A percentile compares a stretch with the other conserved stretches of the same genome.
These are phyloP conservation scores for Dinoponera quadriceps DNA, from an alignment of 1,140 invertebrate genomes.

Conservation along the genomic window DNA sequence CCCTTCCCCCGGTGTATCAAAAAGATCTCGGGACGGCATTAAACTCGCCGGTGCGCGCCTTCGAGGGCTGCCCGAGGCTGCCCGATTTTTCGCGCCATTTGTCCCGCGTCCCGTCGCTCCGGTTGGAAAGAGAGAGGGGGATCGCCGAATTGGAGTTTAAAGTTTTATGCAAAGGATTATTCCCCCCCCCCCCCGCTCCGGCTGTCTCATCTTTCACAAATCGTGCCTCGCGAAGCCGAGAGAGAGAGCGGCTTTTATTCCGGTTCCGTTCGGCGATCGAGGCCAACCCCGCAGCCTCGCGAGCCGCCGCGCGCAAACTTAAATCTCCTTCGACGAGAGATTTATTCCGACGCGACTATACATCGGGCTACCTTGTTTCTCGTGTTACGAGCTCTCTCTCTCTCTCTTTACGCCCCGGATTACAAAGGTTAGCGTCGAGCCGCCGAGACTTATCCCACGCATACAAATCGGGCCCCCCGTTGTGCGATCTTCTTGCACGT, in stretches of 20 bases:
- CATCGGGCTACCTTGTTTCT: background rate
- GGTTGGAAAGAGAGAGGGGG: background rate
- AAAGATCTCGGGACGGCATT: conserved; percentile 20
- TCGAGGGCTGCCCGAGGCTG: background rate
- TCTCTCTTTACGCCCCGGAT: too few species aligned
- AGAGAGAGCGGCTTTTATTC: conserved; percentile 52
- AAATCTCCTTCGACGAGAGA: conserved; percentile 60
- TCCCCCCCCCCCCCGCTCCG: conserved; percentile 34
- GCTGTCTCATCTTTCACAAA: conserved; percentile 29
- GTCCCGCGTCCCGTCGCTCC: conserved; percentile 24
- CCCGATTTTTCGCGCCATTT: conserved; percentile 70
- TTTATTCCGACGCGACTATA: conserved; percentile 52
- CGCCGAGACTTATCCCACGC: too few species aligned
- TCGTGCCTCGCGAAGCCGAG: conserved; percentile 34
- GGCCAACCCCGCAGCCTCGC: background rate
- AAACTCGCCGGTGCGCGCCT: background rate
- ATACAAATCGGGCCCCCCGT: too few species aligned
- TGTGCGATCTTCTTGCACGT: too few species aligned
- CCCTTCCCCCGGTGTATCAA: background rate
- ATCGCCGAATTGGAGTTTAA: conserved; percentile 61
- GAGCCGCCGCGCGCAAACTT: conserved; percentile 57
- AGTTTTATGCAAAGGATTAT: conserved; percentile 70
- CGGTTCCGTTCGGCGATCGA: conserved; percentile 48
- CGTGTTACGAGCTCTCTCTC: too few species aligned
- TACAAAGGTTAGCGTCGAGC: background rate